These are phyloP conservation scores for Gadopsis bispinosus DNA, from an alignment of 2,797 vertebrate genomes.

Conservation along the genomic window DNA sequence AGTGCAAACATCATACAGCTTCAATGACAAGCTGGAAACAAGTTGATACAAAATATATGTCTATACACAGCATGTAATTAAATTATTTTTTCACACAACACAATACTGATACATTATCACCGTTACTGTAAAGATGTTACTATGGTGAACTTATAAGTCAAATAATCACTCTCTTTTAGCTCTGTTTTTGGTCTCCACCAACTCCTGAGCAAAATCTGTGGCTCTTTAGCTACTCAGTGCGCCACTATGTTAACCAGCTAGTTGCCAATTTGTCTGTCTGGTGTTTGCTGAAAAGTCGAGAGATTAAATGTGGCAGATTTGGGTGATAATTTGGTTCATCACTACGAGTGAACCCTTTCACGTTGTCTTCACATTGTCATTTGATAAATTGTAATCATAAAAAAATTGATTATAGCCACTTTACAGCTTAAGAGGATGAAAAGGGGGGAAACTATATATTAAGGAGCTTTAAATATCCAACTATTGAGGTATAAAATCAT, in stretches of 20 bases:
- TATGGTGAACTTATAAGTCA: neutral
- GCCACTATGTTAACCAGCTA: neutral
- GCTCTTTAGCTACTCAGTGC: conserved; percentile 4
- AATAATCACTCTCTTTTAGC: neutral
- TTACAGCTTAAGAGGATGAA: neutral
- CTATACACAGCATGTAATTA: neutral
- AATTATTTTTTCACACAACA: neutral
- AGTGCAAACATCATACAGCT: neutral
- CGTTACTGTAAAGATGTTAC: too few species aligned
- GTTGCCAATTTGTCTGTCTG: neutral
- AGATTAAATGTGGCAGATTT: neutral
- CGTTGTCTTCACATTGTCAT: neutral
- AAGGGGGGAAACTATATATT: neutral
- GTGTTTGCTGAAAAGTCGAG: too few species aligned
- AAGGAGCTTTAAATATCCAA: conserved; percentile 9
- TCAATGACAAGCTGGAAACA: neutral
- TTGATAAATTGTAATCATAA: neutral
- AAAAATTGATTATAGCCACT: neutral
- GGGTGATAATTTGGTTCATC: neutral
- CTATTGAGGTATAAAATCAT: conserved; percentile 39
- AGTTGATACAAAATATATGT: neutral
- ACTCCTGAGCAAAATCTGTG: conserved; percentile 5
- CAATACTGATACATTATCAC: neutral
- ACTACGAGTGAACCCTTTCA: neutral
- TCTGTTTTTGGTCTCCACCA: neutral